Evolutionary conservation across 2,888 invertebrate genomes (phyloP).

Genomic region (Dusona sp.): DNA sequence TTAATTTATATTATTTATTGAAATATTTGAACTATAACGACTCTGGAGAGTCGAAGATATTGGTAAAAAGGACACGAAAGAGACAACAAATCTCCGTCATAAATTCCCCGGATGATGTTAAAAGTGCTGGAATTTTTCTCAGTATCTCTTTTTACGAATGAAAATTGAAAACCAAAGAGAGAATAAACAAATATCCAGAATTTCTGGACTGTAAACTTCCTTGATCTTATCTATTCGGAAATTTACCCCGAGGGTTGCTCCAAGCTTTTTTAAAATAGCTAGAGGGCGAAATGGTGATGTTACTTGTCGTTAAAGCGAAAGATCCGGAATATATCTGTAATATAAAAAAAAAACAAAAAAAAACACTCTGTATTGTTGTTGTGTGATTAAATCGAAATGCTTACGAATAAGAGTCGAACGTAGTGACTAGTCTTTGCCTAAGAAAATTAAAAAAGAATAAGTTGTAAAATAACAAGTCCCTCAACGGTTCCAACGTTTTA

Average conservation of each 20-base stretch:
- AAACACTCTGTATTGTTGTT: slow-evolving; percentile 83
- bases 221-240: slow-evolving; percentile 8
- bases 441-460: background rate
- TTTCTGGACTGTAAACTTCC: slow-evolving; percentile 12
- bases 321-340: slow-evolving; percentile 83
- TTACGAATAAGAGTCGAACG: slow-evolving; percentile 70
- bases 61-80: background rate
- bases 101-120: slow-evolving; percentile 10
- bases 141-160: slow-evolving; percentile 19
- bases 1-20: slow-evolving; percentile 49
- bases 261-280: slow-evolving; percentile 29
- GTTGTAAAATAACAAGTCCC: background rate
- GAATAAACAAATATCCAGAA: background rate
- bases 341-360: slow-evolving; percentile 74
- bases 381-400: slow-evolving; percentile 83
- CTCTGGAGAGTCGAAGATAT: slow-evolving; percentile 41
- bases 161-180: background rate
- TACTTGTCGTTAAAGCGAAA: slow-evolving; percentile 80
- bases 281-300: slow-evolving; percentile 73
- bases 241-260: slow-evolving; percentile 22
- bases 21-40: slow-evolving; percentile 27
- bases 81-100: background rate
- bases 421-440: background rate
- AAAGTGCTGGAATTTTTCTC: slow-evolving; percentile 17
- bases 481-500: slow-evolving; percentile 22